Percentiles rank a stretch among this genome's conserved stretches.
Evolutionary conservation across 2,888 invertebrate species (phyloP).

Genomic region (Psylliodes chrysocephalus): DNA sequence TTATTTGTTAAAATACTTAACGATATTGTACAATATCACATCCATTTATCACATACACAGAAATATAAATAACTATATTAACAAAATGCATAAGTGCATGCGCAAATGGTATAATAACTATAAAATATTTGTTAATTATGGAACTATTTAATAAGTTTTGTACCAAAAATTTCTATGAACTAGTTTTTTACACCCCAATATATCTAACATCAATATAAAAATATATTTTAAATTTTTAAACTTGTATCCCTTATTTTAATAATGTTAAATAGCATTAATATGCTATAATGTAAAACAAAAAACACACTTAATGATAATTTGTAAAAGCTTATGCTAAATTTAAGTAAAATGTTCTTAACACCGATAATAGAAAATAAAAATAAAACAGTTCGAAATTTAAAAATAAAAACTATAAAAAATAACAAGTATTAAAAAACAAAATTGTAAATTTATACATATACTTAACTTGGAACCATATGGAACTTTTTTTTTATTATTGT

Average conservation of each 20-base stretch:
- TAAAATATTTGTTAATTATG: constrained; percentile 39
- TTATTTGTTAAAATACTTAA: constrained; percentile 47
- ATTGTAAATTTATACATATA: too few relatives aligned
- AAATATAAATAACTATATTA: constrained; percentile 48
- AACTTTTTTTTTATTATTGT: too few relatives aligned
- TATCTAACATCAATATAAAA: constrained; percentile 48
- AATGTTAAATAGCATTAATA: constrained; percentile 34
- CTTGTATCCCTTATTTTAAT: constrained; percentile 43
- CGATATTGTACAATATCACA: constrained; percentile 48
- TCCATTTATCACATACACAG: constrained; percentile 51
- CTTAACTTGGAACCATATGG: too few relatives aligned
- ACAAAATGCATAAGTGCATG: constrained; percentile 48
- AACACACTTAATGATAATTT: constrained; percentile 36
- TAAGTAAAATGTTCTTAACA: constrained; percentile 32
- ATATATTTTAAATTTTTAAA: constrained; percentile 47
- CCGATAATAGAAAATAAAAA: constrained; percentile 8
- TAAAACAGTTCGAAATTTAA: neutral
- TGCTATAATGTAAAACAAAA: constrained; percentile 23
- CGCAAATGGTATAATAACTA: constrained; percentile 42
- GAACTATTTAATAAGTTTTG: constrained; percentile 44
- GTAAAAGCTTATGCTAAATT: constrained; percentile 32
- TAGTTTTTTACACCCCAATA: constrained; percentile 42
- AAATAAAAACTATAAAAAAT: neutral
- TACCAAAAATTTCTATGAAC: constrained; percentile 45
- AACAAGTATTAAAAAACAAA: too few relatives aligned